Evolutionary conservation across 2,888 invertebrate species (phyloP), one percentile per base, ranked within the genome.

Genomic region (Petrophora chlorosata): DNA sequence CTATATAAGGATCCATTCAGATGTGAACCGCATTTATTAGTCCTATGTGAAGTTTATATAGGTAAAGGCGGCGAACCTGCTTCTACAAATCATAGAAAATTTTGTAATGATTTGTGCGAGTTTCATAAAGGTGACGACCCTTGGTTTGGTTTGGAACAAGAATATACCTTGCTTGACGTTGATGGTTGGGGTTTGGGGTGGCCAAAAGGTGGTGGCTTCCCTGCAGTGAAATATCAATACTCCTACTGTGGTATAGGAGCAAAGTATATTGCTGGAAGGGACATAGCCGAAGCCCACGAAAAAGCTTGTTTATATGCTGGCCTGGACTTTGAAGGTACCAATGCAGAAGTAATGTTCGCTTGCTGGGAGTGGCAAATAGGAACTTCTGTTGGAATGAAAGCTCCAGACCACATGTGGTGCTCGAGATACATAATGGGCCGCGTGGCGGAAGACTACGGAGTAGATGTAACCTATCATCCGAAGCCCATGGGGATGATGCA

Each of bases 341-440:
- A 99, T 78, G 99, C 99, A 3, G 99, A 99, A 90, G 99, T 98
- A 15, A 98, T 98, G 98, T 96, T 95, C 13, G 95, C 95, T 16
- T 97, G 96, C 91, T 96, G 96, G 96, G 96, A 96, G 78, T 96
- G 92, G 83, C 97, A 97, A 82, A 94, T 98, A 8, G 98, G 98
- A 2, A 97, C 97, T 0, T 95, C 97, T 59, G 91, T 94, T 53
- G 98, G 98, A 0, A 96, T 98, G 53, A 92, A 92, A 36, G 94
- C 93, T 55, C 93, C 95, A 3, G 97, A 98, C 73, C 95, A 98
- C 69, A 78, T 98, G 44, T 98, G 98, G 98, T 92, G 96, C 75
- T 92, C 97, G 0, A 91, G 97, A 53, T 97, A 94, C 78, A 92
- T 97, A 44, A 91, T 97, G 71, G 93, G 95, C 66, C 92, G 97